Percentiles rank a stretch among this genome's conserved stretches.
Conservation (phyloP, 2,888 invertebrate species). For the Nymphalis urticae region DNA sequence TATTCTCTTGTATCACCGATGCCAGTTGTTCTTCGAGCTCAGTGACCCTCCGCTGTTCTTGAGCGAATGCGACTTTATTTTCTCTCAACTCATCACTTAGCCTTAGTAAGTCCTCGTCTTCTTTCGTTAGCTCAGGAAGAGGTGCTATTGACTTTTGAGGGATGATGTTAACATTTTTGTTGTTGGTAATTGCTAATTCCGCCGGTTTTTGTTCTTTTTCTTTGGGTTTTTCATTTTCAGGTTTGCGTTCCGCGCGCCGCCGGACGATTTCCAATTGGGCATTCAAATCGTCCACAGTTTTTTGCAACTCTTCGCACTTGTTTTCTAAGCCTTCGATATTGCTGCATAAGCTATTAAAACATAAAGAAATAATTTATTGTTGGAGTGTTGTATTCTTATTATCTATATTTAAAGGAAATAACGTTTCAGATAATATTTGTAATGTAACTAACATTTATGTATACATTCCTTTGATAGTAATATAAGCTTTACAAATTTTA, state of each 20-base stretch:
- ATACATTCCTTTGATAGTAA: not conserved
- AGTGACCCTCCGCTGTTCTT: constrained; percentile 86
- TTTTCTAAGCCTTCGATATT: constrained; percentile 90
- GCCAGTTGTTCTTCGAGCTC: constrained; percentile 90
- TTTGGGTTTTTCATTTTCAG: constrained; percentile 72
- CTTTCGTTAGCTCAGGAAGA: constrained; percentile 77
- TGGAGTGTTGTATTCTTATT: not conserved
- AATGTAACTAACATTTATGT: no score
- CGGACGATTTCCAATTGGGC: constrained; percentile 82
- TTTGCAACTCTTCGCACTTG: constrained; percentile 91
- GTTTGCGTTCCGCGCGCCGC: constrained; percentile 80
- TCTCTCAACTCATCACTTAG: constrained; percentile 87
- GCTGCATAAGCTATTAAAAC: constrained; percentile 82
- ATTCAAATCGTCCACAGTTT: constrained; percentile 88
- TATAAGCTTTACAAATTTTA: not conserved
- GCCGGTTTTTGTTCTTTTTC: constrained; percentile 59
- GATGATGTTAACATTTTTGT: constrained; percentile 53
- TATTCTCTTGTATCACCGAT: constrained; percentile 86
- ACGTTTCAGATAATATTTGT: not conserved
- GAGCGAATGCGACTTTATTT: constrained; percentile 84
- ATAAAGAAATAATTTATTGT: constrained; percentile 14
- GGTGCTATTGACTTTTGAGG: constrained; percentile 63
- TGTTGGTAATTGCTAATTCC: constrained; percentile 49
- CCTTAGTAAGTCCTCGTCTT: constrained; percentile 77
- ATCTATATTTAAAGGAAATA: not conserved